Conservation (phyloP, 2,888 invertebrate genomes). For the Buathra laborator region DNA sequence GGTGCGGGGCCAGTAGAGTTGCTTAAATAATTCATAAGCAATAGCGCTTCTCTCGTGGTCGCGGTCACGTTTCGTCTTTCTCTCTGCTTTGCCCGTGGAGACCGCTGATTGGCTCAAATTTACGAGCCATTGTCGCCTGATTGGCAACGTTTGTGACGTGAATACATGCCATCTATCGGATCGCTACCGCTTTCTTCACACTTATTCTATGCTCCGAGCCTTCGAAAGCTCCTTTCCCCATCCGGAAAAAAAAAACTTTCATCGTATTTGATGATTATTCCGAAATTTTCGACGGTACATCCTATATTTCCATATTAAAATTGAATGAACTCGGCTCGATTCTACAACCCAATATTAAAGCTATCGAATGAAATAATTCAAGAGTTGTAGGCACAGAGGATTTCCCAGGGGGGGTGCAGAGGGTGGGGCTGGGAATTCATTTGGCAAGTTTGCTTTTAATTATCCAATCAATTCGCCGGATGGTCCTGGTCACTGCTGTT, state of each 20-base stretch:
- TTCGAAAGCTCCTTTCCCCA: conserved; percentile 76
- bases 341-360: neutral
- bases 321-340: neutral
- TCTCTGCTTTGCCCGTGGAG: conserved; percentile 29
- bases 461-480: conserved; percentile 63
- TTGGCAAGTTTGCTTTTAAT: conserved; percentile 68
- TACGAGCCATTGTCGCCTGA: conserved; percentile 84
- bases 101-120: conserved; percentile 83
- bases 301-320: neutral
- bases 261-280: neutral
- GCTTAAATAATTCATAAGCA: conserved; percentile 85
- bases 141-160: conserved; percentile 82
- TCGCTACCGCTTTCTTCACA: conserved; percentile 5
- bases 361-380: conserved; percentile 49
- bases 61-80: conserved; percentile 81
- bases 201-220: conserved; percentile 3
- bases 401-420: conserved; percentile 12
- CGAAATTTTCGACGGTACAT: neutral
- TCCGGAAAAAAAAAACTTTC: neutral
- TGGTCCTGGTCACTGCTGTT: conserved; percentile 45
- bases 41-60: conserved; percentile 76
- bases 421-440: conserved; percentile 43
- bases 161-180: conserved; percentile 55
- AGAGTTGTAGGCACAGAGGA: conserved; percentile 37
- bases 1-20: conserved; percentile 65